Base-by-base conservation (phyloP, 1,140 invertebrate genomes). In the Diorhabda carinulata region DNA sequence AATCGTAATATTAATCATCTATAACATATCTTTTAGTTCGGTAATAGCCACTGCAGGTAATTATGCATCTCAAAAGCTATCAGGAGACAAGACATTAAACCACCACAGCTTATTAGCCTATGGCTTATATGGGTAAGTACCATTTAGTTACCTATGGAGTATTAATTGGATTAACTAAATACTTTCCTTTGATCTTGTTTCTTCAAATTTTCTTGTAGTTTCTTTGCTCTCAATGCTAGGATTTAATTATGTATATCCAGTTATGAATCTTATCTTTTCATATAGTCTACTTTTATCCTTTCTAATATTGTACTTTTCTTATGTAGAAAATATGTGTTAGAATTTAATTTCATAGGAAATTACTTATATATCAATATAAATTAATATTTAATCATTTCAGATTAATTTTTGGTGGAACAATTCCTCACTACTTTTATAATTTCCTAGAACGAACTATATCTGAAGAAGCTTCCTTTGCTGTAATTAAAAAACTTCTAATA, bases 351-450 rank as follows among this genome's bases (percentile, higher is more conserved):
- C 25, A 25, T 25, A 25, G 25, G 1, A 25, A 25, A 25, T 25
- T 25, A 25, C 25, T 25, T 25, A 25, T 25, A 25, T 25, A 25
- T 25, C 25, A 25, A 25, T 25, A 25, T 25, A 25, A 25, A 25
- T 25, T 25, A 25, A 25, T 25, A 25, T 25, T 25, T 25, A 25
- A 25, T 25, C 6, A 52, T 52, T 52, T 52, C 78, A 89, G 89
- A 43, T 81, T 91, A 40, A 73, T 90, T 8, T 91, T 92, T 80
- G 90, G 90, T 43, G 90, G 90, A 4, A 83, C 87, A 25, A 81
- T 91, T 2, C 90, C 90, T 4, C 90, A 91, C 79, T 91, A 86
- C 73, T 91, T 92, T 77, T 91, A 90, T 75, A 81, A 83, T 69
- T 83, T 84, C 10, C 74, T 89, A 57, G 88, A 89, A 70, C 81